Evolutionary conservation across 2,888 invertebrate species (phyloP), one percentile per base, ranked within the genome.

Genomic region (Neoscelio sp.): DNA sequence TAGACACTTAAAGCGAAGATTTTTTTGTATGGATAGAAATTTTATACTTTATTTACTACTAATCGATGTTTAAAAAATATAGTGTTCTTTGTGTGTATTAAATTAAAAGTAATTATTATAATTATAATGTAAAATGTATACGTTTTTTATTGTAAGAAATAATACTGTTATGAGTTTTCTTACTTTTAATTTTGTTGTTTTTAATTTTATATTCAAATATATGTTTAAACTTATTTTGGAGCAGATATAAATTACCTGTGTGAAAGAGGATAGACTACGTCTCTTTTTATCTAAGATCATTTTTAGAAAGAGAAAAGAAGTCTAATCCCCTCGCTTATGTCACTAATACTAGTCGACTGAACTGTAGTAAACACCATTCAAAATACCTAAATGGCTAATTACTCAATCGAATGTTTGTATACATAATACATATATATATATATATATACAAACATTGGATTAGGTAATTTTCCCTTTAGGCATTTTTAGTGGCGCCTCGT

Each of bases 361-460:
- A 54, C 28, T 13, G 33, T 23, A 33, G 15, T 33, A 48, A 58
- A 48, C 46, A 68, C 12, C 30, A 12, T 30, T 12, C 13, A 15
- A 40, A 52, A 42, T 42, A 30, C 33, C 10, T 17, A 60, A 70
- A 48, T 35, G 20, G 40, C 17, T 26, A 35, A 50, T 58, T 58
- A 46, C 48, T 50, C 8, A 68, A 48, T 56, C 26, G 23, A 68
- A 56, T 48, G 68, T 56, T 68, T 68, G 38, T 68, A 56, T 68
- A 58, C 54, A 67, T 54, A 46, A 67, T 33, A 28, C n/a, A 20
- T 33, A 18, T 48, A 30, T 38, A 44, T 26, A 67, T 33, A 28
- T 10, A 20, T 33, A 18, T 48, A 30, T 38, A 44, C 30, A 52
- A 67, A 67, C 23, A 28, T 2, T 42, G 1, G 42, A 40, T 67